phyloP scores from a whole-genome alignment of 2,888 invertebrate species.

The Bruchidius siliquastri region DNA sequence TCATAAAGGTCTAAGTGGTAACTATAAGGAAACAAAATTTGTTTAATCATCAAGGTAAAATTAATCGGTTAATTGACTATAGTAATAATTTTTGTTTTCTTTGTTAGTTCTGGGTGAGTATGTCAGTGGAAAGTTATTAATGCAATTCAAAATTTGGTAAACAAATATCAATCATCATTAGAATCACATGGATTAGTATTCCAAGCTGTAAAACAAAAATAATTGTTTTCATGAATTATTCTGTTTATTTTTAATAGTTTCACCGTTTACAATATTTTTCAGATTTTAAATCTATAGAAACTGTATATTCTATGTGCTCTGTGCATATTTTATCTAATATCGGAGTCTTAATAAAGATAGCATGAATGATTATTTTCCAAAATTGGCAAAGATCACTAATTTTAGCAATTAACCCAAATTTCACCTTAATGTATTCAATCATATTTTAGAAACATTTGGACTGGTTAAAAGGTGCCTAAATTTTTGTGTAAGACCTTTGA shows the following conservation, averaged over 20 bases:
- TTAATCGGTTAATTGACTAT: not conserved
- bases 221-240: too few species aligned
- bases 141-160: too few species aligned
- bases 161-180: too few species aligned
- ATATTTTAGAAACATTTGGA: not conserved
- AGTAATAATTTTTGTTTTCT: not conserved
- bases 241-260: too few species aligned
- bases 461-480: not conserved
- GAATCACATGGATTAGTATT: too few species aligned
- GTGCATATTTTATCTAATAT: too few species aligned
- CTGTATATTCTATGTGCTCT: too few species aligned
- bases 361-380: not conserved
- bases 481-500: not conserved
- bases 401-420: not conserved
- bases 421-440: not conserved
- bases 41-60: not conserved
- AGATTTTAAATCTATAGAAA: too few species aligned
- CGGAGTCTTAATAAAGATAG: too few species aligned
- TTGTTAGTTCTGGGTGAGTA: not conserved
- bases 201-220: too few species aligned
- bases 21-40: not conserved
- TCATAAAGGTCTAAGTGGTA: conserved; percentile 27
- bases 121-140: too few species aligned
- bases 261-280: too few species aligned
- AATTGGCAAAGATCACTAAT: not conserved